phyloP scores from a whole-genome alignment of 2,888 invertebrate species.

The Nomada fabriciana region DNA sequence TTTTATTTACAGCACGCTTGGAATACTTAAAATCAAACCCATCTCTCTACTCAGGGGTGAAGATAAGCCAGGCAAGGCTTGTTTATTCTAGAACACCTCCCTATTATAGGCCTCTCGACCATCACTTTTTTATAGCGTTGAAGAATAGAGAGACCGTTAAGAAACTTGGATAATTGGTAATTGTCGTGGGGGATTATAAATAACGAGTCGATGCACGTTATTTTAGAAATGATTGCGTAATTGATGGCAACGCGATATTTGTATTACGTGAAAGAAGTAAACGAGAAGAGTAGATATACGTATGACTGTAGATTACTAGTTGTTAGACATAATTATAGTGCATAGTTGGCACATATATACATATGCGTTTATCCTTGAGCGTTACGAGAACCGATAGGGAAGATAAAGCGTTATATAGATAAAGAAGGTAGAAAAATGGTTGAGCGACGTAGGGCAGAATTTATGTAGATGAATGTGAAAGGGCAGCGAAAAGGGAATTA shows the following conservation, averaged over 20 bases:
- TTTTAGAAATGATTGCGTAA: slow-evolving; percentile 1
- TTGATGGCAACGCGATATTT: not conserved
- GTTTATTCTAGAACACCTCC: slow-evolving; percentile 36
- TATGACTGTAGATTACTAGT: no score
- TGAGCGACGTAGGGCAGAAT: no score
- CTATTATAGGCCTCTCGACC: slow-evolving; percentile 6
- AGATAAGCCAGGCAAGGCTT: slow-evolving; percentile 14
- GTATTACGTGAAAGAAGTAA: not conserved
- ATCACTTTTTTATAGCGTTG: slow-evolving; percentile 7
- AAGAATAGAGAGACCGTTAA: slow-evolving; percentile 5
- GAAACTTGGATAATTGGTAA: not conserved
- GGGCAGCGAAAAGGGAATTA: not conserved
- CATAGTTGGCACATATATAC: not conserved
- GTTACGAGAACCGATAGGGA: not conserved
- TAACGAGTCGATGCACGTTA: not conserved
- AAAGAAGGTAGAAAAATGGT: not conserved
- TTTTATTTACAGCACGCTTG: not conserved
- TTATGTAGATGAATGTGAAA: not conserved
- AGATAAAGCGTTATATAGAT: not conserved
- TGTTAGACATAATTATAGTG: no score
- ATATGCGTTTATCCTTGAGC: not conserved
- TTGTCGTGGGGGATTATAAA: slow-evolving; percentile 11
- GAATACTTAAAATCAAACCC: slow-evolving; percentile 22
- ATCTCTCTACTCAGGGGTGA: not conserved
- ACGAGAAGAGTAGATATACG: not conserved